Evolutionary conservation across 35 echinoderm and acorn worm genomes (phyloP).

Genomic region (Lytechinus variegatus): DNA sequence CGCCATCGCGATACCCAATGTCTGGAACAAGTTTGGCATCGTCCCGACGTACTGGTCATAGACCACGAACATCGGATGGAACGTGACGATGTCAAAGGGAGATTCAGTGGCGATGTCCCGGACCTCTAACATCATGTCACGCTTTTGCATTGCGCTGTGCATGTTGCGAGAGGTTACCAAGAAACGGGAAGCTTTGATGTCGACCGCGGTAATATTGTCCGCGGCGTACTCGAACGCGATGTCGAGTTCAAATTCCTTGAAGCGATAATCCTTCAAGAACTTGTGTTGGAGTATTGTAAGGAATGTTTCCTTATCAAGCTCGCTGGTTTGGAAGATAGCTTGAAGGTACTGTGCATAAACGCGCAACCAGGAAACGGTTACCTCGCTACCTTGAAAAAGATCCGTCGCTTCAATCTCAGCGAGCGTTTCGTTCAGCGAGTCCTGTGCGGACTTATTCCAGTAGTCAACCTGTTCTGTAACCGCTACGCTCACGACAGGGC

Average conservation of each 20-base stretch:
- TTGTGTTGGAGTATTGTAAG: conserved; percentile 51
- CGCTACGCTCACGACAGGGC: conserved; percentile 63
- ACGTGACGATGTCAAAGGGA: conserved; percentile 44
- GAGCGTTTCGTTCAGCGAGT: conserved; percentile 35
- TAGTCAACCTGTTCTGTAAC: conserved; percentile 66
- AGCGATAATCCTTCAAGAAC: conserved; percentile 65
- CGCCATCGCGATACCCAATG: conserved; percentile 67
- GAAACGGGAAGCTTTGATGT: conserved; percentile 64
- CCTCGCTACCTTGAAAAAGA: not conserved
- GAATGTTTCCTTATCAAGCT: conserved; percentile 45
- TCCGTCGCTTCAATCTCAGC: conserved; percentile 42
- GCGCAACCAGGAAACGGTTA: conserved; percentile 32
- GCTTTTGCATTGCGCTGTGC: conserved; percentile 53
- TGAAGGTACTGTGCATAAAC: conserved; percentile 28
- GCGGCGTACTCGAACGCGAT: conserved; percentile 62
- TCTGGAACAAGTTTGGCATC: conserved; percentile 64
- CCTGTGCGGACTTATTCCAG: conserved; percentile 61
- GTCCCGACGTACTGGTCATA: conserved; percentile 75
- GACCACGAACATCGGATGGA: conserved; percentile 75
- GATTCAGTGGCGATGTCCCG: conserved; percentile 50
- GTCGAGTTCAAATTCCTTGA: conserved; percentile 66
- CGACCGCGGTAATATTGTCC: conserved; percentile 32
- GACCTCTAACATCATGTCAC: conserved; percentile 65
- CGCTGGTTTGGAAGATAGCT: conserved; percentile 13
- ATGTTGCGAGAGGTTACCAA: conserved; percentile 59